Evolutionary conservation across 2,888 invertebrate species (phyloP), one percentile per base, ranked within the genome.

Genomic region (Erebia palarica): DNA sequence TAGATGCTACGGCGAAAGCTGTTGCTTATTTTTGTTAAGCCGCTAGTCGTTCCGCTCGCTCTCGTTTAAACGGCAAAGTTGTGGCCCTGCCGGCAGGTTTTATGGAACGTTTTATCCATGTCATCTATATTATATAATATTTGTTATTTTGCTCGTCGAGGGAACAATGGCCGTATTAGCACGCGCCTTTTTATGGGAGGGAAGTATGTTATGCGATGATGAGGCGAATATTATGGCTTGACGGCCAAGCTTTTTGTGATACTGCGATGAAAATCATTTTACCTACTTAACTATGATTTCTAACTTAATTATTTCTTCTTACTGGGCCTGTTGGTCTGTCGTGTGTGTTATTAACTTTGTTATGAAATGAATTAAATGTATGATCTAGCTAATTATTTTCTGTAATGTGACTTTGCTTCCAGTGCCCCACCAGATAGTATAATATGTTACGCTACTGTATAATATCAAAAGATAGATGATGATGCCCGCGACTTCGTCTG

Each of bases 161-260:
- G 59, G 79, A 75, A 89, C 88, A 88, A 89, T 86, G 71, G 72
- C 68, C 76, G 80, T 81, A 86, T 88, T 87, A 87, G 81, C 75
- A 71, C 73, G 71, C 73, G 73, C 72, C 75, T 78, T 74, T 76
- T 79, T 77, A 75, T 78, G 68, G 65, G 73, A 61, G 55, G 71
- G 70, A 76, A 77, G 76, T 76, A 61, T 71, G 69, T 69, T 70
- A 67, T 55, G 65, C 70, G 70, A 75, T 73, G 71, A 75, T 61
- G 51, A 58, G n/a, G 69, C 69, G 16, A 64, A 66, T 72, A 63
- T 72, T 7, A 42, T 55, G n/a, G 53, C 53, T 65, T 65, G 27
- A 58, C 57, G 7, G 3, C 27, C 13, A 57, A 4, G 21, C 18
- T 57, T 21, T 55, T 57, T 21, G 57, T 13, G 21, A 1, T 21